Base-by-base conservation (phyloP, 2,113 vertebrate genomes). In the Spermophilus dauricus region DNA sequence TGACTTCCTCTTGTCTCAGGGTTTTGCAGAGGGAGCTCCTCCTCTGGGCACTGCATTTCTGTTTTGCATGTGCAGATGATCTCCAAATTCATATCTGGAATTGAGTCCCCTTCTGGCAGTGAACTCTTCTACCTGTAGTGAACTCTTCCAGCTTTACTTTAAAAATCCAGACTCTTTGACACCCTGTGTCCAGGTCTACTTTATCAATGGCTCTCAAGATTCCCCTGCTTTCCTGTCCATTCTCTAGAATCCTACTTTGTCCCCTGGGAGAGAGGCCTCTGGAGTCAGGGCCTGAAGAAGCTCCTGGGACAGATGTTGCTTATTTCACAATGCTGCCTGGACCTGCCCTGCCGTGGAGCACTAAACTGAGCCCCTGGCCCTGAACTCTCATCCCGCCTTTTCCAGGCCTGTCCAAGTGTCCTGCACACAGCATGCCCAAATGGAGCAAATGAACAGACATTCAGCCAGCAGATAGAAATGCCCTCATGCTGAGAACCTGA, bases 341-440 rank as follows among this genome's bases (percentile, higher is more conserved):
- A 39, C 24, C 34, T 73, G 28, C 58, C 45, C 48, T 82, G 16
- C 53, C 10, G 12, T 94, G 80, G 84, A 63, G 24, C 32, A 39
- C 80, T 81, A 73, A 86, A 20, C 85, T 63, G 26, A 34, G 5
- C 8, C 51, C 37, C 45, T 34, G 13, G 48, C 61, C 51, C 94
- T 96, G 91, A 95, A 48, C 72, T 88, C 91, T 92, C 84, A 81
- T 34, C 90, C 67, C 86, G 53, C 39, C 67, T 90, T 81, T 91
- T 37, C 45, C 70, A 81, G 67, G 32, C 34, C 63, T 90, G 82
- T 81, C 65, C 14, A 16, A 32, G 12, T 86, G 48, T 69, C 37
- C 73, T 34, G 51, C 51, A 95, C 94, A 97, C 51, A 91, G 69
- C 16, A 2, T 51, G 63, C 56, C 48, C 80, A 81, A n/a, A n/a